A percentile compares a stretch with the other conserved stretches of the same genome.
Evolutionary conservation across 92 coral and sea anemone genomes (phyloP).

Genomic region (Phenganax stokvisi): DNA sequence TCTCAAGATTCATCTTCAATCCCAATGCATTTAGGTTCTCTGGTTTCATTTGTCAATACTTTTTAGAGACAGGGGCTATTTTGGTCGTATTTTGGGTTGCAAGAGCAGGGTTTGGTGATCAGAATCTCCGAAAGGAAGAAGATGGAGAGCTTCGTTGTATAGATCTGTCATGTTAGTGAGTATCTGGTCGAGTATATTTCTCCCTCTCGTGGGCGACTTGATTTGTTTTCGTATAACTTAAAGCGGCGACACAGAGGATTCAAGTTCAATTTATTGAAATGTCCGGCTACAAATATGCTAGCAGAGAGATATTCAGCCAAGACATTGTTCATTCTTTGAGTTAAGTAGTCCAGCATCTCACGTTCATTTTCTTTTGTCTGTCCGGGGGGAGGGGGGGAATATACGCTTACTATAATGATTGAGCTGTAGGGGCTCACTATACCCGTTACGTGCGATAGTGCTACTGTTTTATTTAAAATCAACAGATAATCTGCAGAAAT

Average conservation of each 20-base stretch:
- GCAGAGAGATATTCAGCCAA: neutral
- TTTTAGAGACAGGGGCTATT: neutral
- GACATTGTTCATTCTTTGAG: neutral
- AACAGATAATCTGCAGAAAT: no score
- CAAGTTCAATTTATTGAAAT: neutral
- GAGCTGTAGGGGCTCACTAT: no score
- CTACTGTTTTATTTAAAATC: no score
- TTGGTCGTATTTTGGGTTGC: neutral
- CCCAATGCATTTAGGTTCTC: slow-evolving; percentile 11
- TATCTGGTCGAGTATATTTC: slow-evolving; percentile 15
- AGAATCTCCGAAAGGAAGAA: slow-evolving; percentile 10
- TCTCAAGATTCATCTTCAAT: neutral
- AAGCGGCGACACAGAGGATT: slow-evolving; percentile 19
- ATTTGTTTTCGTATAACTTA: slow-evolving; percentile 1
- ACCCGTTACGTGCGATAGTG: no score
- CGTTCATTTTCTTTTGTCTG: neutral
- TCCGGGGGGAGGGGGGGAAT: neutral
- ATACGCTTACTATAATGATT: no score
- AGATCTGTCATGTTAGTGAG: slow-evolving; percentile 9
- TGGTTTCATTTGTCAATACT: slow-evolving; percentile 10
- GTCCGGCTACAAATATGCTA: neutral
- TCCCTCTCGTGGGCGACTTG: slow-evolving; percentile 17
- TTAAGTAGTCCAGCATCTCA: slow-evolving; percentile 18
- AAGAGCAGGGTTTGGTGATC: slow-evolving; percentile 11
- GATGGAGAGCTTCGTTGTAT: neutral